A percentile compares a stretch with the other conserved stretches of the same genome.
Evolutionary conservation across 2,888 invertebrate species (phyloP).

Genomic region (Selenia dentaria): DNA sequence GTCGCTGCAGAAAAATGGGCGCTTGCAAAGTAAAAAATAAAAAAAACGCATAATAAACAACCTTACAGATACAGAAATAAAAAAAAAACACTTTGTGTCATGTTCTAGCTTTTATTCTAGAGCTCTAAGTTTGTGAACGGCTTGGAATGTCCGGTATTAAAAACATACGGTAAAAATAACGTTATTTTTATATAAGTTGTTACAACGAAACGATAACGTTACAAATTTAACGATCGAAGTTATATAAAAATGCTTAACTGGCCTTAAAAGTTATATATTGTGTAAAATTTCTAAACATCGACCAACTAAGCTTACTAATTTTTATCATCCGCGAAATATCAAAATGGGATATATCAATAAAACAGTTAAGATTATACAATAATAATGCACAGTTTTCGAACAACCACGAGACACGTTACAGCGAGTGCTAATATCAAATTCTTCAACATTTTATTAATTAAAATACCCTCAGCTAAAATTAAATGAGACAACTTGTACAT

Average conservation of each 20-base stretch:
- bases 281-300: conserved; percentile 53
- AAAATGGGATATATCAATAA: conserved; percentile 25
- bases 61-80: conserved; percentile 41
- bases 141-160: conserved; percentile 71
- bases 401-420: too few relatives aligned
- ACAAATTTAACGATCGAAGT: conserved; percentile 29
- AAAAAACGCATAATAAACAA: conserved; percentile 36
- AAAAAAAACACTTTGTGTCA: conserved; percentile 63
- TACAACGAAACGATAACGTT: conserved; percentile 21
- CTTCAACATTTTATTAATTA: too few relatives aligned
- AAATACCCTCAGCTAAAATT: too few relatives aligned
- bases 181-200: conserved; percentile 23
- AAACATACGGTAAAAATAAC: conserved; percentile 30
- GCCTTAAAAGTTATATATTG: conserved; percentile 45
- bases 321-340: conserved; percentile 30
- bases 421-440: too few relatives aligned
- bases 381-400: not conserved
- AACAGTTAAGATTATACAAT: not conserved
- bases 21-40: conserved; percentile 39
- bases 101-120: conserved; percentile 55
- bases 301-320: conserved; percentile 51
- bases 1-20: not conserved
- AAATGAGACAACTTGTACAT: too few relatives aligned
- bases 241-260: conserved; percentile 60
- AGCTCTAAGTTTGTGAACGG: conserved; percentile 49